Conservation (phyloP, 2,888 invertebrate species). For the Sarcophaga carnaria region DNA sequence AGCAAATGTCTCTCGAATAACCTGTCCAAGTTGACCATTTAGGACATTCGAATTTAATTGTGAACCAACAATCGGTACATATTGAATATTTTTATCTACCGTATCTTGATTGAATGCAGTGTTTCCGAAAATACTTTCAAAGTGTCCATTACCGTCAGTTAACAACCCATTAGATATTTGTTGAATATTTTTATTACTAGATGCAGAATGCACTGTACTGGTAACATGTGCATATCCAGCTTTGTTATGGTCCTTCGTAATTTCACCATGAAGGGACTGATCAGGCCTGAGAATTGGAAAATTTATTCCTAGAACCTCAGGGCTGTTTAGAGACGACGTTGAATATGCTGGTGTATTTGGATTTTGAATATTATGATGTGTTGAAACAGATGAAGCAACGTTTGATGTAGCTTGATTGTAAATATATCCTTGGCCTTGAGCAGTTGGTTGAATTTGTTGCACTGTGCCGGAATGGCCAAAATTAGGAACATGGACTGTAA, state of each 20-base stretch:
- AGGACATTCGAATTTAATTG: slow-evolving; percentile 40
- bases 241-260: slow-evolving; percentile 27
- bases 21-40: slow-evolving; percentile 71
- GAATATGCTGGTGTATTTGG: not conserved
- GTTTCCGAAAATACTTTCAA: not conserved
- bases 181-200: not conserved
- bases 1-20: slow-evolving; percentile 73
- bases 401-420: slow-evolving; percentile 10
- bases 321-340: too few species aligned
- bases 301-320: too few species aligned
- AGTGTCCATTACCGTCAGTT: not conserved
- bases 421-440: slow-evolving; percentile 2
- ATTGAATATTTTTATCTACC: not conserved
- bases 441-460: slow-evolving; percentile 16
- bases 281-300: slow-evolving; percentile 3
- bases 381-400: not conserved
- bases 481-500: not conserved
- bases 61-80: not conserved
- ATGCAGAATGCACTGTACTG: not conserved
- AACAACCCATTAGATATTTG: not conserved
- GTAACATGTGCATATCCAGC: slow-evolving; percentile 26
- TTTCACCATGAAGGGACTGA: slow-evolving; percentile 8
- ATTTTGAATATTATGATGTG: slow-evolving; percentile 46
- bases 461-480: not conserved
- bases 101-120: not conserved